phyloP scores from a whole-genome alignment of 2,113 vertebrate genomes.

The Urocynchramus pylzowi region DNA sequence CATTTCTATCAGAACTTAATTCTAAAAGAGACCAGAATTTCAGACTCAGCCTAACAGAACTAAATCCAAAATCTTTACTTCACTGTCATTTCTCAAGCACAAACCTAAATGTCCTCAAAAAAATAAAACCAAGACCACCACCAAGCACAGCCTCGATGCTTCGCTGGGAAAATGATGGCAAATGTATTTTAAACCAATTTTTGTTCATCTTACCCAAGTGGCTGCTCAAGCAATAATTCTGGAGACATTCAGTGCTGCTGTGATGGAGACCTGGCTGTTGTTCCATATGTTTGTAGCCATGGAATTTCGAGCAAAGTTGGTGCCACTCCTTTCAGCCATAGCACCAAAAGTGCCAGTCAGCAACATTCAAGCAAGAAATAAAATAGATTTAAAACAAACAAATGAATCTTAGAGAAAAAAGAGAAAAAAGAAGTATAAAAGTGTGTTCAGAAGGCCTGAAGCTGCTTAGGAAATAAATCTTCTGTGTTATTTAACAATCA shows the following conservation, averaged over 20 bases:
- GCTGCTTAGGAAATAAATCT: neutral
- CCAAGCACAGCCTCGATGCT: neutral
- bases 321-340: neutral
- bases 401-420: neutral
- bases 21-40: neutral
- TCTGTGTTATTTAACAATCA: neutral
- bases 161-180: neutral
- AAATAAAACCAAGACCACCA: neutral
- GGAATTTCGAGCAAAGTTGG: neutral
- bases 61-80: neutral
- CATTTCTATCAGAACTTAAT: neutral
- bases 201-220: neutral
- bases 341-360: neutral
- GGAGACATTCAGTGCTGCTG: neutral
- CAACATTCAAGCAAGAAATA: neutral
- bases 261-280: neutral
- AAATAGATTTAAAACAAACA: neutral
- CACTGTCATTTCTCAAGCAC: neutral
- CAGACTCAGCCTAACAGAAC: neutral
- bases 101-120: neutral
- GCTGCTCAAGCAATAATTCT: neutral
- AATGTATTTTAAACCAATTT: neutral
- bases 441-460: neutral
- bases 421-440: neutral
- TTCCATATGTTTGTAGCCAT: fast-evolving